Conservation (phyloP, 1,140 invertebrate genomes). For the Tetramorium parvispinum region DNA sequence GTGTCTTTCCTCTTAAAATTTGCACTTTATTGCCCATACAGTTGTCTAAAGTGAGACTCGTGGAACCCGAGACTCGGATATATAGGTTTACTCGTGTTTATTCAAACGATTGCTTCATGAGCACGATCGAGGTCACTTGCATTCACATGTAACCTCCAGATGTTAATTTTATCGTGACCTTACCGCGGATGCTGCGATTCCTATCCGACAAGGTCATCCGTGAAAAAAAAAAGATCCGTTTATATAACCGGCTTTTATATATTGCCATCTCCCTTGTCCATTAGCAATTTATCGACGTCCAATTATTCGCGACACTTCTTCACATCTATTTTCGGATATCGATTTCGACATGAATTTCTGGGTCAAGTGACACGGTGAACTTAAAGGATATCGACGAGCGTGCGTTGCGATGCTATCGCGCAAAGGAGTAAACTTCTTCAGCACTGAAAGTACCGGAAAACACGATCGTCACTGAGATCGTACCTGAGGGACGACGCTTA, state of each 20-base stretch:
- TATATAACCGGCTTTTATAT: not conserved
- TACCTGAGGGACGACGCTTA: not conserved
- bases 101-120: constrained; percentile 13
- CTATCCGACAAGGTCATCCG: constrained; percentile 17
- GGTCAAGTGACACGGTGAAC: constrained; percentile 45
- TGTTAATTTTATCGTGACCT: constrained; percentile 50
- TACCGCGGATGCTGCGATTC: constrained; percentile 35
- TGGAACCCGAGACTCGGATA: not conserved
- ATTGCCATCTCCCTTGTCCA: not conserved
- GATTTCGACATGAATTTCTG: constrained; percentile 45
- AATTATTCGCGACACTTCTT: constrained; percentile 48
- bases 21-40: not conserved
- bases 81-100: not conserved
- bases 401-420: not conserved
- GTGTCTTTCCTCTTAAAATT: not conserved
- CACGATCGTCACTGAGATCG: too few species aligned
- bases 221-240: not conserved
- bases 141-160: not conserved
- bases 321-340: constrained; percentile 47
- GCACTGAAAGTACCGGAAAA: not conserved
- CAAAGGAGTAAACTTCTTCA: not conserved
- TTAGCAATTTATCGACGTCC: constrained; percentile 48
- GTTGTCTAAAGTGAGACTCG: not conserved
- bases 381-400: not conserved
- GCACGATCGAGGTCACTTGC: constrained; percentile 12